Evolutionary conservation across 2,113 vertebrate species (phyloP), one percentile per base, ranked within the genome.

Genomic region (Garra rufa): DNA sequence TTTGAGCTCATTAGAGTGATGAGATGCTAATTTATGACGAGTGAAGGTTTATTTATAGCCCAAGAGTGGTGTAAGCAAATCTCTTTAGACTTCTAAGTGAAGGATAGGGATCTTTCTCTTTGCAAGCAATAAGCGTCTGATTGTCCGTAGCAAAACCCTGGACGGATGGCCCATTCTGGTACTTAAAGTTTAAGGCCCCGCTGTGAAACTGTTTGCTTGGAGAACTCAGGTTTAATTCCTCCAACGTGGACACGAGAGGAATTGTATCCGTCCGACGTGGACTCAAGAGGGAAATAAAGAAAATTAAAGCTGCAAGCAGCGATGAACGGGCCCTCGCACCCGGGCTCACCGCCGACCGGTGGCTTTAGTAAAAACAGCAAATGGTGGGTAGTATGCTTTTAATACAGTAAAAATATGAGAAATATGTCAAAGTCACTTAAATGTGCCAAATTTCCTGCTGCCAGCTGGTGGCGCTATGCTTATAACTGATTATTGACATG

Each of bases 11-110:
- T 69, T 59, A 71, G 9, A 28, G 38, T 79, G 59, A 85, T 57
- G 65, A 79, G 6, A 79, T 70, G 76, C 65, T 28, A 71, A 85
- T 85, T 59, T 79, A 85, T 85, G 76, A 69, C 0, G 17, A 57
- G 74, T 28, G 24, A 21, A 44, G 28, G 30, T 57, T 70, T 84
- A 84, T 78, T 78, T 78, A 55, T 19, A 59, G 34, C 15, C 24
- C 14, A 26, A 10, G n/a, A 30, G 75, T 38, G 50, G 13, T 17
- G 30, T 78, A 55, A 84, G 67, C 52, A 57, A 17, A 59, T 71
- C 28, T 70, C 63, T 79, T 85, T 34, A 85, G 13, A 67, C 14
- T 67, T 81, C 4, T 67, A 52, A 24, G 46, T 69, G 44, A 81
- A 81, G 7, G 15, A 63, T 65, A 26, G 15, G 55, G 59, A 81